A percentile compares a stretch with the other conserved stretches of the same genome.
These are phyloP conservation scores for Lycaena phlaeas DNA, from an alignment of 2,888 invertebrate species.

Conservation along the genomic window DNA sequence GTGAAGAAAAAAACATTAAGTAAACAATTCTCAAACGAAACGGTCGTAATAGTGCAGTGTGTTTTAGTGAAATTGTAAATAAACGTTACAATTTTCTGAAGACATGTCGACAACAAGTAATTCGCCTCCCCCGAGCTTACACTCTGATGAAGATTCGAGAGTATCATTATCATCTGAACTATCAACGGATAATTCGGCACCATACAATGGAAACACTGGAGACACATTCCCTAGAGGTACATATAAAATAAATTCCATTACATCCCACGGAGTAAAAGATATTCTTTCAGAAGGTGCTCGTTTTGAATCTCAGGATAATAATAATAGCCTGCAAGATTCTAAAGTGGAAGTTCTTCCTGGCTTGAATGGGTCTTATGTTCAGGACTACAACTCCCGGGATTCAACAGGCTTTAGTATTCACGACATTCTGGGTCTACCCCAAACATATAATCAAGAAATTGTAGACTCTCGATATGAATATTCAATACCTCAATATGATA, in stretches of 20 bases:
- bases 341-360: slow-evolving; percentile 45
- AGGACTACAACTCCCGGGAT: slow-evolving; percentile 65
- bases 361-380: slow-evolving; percentile 42
- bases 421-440: slow-evolving; percentile 60
- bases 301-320: slow-evolving; percentile 35
- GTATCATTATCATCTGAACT: slow-evolving; percentile 42
- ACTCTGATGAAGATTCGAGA: slow-evolving; percentile 43
- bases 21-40: slow-evolving; percentile 55
- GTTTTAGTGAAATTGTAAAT: slow-evolving; percentile 25
- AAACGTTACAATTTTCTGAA: slow-evolving; percentile 14
- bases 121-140: slow-evolving; percentile 45
- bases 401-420: slow-evolving; percentile 65
- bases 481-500: slow-evolving; percentile 37
- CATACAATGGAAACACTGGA: slow-evolving; percentile 24
- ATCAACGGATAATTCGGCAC: slow-evolving; percentile 28
- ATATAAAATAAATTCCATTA: slow-evolving; percentile 31
- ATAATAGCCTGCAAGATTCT: slow-evolving; percentile 36
- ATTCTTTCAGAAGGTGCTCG: slow-evolving; percentile 47
- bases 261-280: slow-evolving; percentile 57
- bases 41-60: slow-evolving; percentile 46
- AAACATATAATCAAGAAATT: slow-evolving; percentile 46
- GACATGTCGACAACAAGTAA: slow-evolving; percentile 40
- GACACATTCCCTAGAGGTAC: slow-evolving; percentile 29
- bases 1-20: slow-evolving; percentile 67
- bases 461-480: slow-evolving; percentile 36